phyloP scores from a whole-genome alignment of 2,888 invertebrate genomes.

The Hypena proboscidalis region DNA sequence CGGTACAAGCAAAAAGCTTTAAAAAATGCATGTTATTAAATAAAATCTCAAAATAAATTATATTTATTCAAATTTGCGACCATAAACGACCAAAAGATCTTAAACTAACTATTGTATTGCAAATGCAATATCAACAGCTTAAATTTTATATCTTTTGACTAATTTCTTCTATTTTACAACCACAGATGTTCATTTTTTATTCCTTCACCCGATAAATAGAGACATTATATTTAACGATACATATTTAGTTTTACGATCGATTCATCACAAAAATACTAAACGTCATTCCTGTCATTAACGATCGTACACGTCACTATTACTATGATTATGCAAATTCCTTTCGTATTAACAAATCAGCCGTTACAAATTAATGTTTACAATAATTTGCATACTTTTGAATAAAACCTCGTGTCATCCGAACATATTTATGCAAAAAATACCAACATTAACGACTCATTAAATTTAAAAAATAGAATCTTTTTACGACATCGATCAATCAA shows the following conservation, averaged over 20 bases:
- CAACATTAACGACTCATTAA: conserved; percentile 67
- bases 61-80: not conserved
- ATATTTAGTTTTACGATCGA: conserved; percentile 70
- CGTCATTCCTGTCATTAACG: conserved; percentile 69
- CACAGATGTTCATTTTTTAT: conserved; percentile 60
- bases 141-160: conserved; percentile 15
- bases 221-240: conserved; percentile 58
- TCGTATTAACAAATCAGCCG: conserved; percentile 82
- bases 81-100: not conserved
- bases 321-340: conserved; percentile 73
- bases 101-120: conserved; percentile 1
- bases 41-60: too few species aligned
- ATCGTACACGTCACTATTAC: conserved; percentile 51
- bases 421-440: conserved; percentile 55
- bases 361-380: conserved; percentile 83
- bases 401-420: conserved; percentile 75
- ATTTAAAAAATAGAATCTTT: conserved; percentile 56
- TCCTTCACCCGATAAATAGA: conserved; percentile 49
- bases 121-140: conserved; percentile 2
- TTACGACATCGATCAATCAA: conserved; percentile 81
- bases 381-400: conserved; percentile 77
- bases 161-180: conserved; percentile 51
- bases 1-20: too few species aligned
- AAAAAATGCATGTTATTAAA: too few species aligned
- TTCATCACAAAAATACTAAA: conserved; percentile 74